Conservation (phyloP, 1,140 invertebrate genomes). For the Trialeurodes vaporariorum region DNA sequence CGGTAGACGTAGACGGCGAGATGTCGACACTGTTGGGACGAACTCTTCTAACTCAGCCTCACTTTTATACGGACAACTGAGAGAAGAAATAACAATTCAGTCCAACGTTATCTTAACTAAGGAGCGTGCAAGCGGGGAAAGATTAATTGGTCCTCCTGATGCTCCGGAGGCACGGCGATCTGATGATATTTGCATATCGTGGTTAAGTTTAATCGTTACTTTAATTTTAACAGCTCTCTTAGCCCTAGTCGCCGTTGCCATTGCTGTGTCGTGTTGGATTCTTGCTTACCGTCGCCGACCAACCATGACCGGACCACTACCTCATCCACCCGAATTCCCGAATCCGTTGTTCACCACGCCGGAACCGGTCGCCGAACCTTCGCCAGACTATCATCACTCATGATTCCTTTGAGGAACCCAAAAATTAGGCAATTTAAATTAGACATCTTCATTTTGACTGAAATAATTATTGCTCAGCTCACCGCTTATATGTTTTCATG, state of each 20-base stretch:
- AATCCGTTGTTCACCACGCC: constrained; percentile 84
- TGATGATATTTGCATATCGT: constrained; percentile 86
- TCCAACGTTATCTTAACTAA: constrained; percentile 84
- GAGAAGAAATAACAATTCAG: constrained; percentile 85
- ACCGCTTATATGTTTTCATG: no score
- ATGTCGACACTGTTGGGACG: constrained; percentile 42
- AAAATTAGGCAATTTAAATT: no score
- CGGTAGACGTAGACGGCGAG: constrained; percentile 61
- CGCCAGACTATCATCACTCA: constrained; percentile 50
- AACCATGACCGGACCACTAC: constrained; percentile 72
- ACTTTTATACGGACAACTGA: constrained; percentile 61
- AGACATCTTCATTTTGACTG: no score
- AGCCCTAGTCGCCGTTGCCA: constrained; percentile 82
- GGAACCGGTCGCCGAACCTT: constrained; percentile 61
- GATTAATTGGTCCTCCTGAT: constrained; percentile 52
- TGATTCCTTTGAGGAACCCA: no score
- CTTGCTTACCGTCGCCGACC: constrained; percentile 81
- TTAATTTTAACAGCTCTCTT: constrained; percentile 81
- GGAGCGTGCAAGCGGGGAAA: constrained; percentile 59
- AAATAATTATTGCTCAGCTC: no score
- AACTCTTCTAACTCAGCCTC: constrained; percentile 42
- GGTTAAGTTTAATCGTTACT: constrained; percentile 82
- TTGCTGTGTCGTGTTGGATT: constrained; percentile 88
- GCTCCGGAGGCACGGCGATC: constrained; percentile 38
- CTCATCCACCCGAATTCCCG: constrained; percentile 88